Evolutionary conservation across 2,113 vertebrate species (phyloP).

Genomic region (Macaca mulatta): DNA sequence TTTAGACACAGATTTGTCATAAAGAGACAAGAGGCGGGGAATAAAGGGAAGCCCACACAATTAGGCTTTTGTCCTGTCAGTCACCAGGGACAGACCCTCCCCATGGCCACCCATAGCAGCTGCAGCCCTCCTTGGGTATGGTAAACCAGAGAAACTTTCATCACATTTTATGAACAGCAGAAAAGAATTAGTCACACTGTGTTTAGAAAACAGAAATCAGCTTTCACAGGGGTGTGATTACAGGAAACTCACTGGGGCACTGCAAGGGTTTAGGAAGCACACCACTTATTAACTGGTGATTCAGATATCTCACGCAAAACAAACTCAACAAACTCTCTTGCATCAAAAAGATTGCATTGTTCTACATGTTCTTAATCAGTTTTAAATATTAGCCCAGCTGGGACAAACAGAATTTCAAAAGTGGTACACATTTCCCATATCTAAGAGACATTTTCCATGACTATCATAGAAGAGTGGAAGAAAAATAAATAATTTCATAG

Average conservation of each 20-base stretch:
- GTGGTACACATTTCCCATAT: slow-evolving; percentile 4
- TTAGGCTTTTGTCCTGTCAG: not conserved
- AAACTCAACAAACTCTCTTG: not conserved
- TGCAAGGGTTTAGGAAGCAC: not conserved
- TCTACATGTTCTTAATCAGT: slow-evolving; percentile 35
- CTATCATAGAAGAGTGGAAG: not conserved
- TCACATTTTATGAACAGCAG: not conserved
- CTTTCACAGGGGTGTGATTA: not conserved
- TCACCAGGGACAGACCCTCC: not conserved
- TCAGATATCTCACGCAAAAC: not conserved
- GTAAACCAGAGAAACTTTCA: not conserved
- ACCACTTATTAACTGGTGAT: not conserved
- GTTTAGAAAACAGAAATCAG: not conserved
- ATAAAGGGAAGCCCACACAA: not conserved
- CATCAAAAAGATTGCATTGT: not conserved
- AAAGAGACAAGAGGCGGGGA: not conserved
- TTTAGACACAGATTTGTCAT: not conserved
- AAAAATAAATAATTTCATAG: slow-evolving; percentile 3
- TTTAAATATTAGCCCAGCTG: slow-evolving; percentile 75
- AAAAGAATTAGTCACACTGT: not conserved
- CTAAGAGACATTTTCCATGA: slow-evolving; percentile 10
- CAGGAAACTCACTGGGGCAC: not conserved
- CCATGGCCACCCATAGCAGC: fast-evolving
- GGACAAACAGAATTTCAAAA: slow-evolving; percentile 43
- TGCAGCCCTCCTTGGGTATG: not conserved